A percentile compares a stretch with the other conserved stretches of the same genome.
These are phyloP conservation scores for Poecile atricapillus DNA, from an alignment of 2,113 vertebrate genomes.

Conservation along the genomic window DNA sequence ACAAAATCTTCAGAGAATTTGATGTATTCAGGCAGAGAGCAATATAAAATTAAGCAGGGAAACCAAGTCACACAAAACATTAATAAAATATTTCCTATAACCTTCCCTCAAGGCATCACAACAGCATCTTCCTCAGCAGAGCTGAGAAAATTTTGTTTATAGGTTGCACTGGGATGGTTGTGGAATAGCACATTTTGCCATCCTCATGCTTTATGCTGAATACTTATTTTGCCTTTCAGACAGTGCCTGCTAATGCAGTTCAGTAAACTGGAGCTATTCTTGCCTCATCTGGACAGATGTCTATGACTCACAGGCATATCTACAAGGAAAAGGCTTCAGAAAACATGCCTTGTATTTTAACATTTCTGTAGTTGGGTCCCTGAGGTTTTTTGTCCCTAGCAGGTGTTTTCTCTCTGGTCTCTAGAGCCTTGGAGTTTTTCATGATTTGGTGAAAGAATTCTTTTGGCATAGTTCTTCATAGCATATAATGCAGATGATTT, in stretches of 20 bases:
- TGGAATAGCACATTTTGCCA: not conserved
- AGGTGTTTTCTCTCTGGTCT: not conserved
- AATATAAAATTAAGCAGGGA: not conserved
- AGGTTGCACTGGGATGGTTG: not conserved
- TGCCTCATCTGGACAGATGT: not conserved
- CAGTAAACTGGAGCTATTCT: not conserved
- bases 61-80: not conserved
- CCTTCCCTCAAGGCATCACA: not conserved
- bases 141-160: not conserved
- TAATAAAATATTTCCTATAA: not conserved
- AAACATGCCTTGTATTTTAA: not conserved
- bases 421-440: not conserved
- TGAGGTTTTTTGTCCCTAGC: not conserved
- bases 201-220: not conserved
- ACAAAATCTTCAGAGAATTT: not conserved
- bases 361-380: not conserved
- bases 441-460: not conserved
- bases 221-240: not conserved
- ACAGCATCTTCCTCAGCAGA: not conserved
- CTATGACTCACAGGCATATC: not conserved
- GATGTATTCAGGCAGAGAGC: not conserved
- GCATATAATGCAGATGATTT: not conserved
- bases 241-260: not conserved
- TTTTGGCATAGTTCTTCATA: not conserved
- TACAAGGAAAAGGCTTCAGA: not conserved